These are phyloP conservation scores for Camponotus pennsylvanicus DNA, from an alignment of 1,140 invertebrate species.

Conservation along the genomic window DNA sequence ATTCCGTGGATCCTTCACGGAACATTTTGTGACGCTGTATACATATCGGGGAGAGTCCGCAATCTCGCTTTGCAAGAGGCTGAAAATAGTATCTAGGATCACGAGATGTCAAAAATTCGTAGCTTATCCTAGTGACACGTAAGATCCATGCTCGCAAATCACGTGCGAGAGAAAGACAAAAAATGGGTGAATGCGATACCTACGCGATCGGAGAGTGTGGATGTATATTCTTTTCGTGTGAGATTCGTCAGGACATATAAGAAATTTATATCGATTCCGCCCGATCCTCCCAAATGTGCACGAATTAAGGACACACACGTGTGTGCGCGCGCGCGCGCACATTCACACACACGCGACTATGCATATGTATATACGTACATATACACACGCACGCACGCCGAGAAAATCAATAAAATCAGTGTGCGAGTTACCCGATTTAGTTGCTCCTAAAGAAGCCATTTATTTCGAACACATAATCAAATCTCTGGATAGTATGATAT, in stretches of 20 bases:
- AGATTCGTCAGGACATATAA: constrained; percentile 10
- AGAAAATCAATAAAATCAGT: constrained; percentile 32
- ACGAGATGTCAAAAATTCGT: constrained; percentile 12
- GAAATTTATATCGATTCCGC: background rate
- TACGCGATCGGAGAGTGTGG: background rate
- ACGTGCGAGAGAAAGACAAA: background rate
- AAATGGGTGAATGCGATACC: background rate
- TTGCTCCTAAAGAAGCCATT: constrained; percentile 4
- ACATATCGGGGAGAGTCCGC: background rate
- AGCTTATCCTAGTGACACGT: background rate
- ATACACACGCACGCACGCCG: background rate
- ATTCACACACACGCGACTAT: background rate
- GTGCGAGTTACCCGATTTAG: background rate
- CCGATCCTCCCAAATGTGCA: constrained; percentile 33
- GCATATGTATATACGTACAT: background rate
- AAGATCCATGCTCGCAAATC: constrained; percentile 10
- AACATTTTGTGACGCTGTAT: background rate
- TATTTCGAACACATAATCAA: constrained; percentile 18
- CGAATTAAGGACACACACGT: background rate
- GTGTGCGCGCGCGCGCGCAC: too few relatives aligned
- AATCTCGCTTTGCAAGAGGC: background rate
- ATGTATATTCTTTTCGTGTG: constrained; percentile 1
- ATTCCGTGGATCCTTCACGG: constrained; percentile 12
- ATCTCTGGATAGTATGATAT: background rate
- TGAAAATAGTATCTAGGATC: background rate